Evolutionary conservation across 2,113 vertebrate genomes (phyloP).

Genomic region (Plestiodon gilberti): DNA sequence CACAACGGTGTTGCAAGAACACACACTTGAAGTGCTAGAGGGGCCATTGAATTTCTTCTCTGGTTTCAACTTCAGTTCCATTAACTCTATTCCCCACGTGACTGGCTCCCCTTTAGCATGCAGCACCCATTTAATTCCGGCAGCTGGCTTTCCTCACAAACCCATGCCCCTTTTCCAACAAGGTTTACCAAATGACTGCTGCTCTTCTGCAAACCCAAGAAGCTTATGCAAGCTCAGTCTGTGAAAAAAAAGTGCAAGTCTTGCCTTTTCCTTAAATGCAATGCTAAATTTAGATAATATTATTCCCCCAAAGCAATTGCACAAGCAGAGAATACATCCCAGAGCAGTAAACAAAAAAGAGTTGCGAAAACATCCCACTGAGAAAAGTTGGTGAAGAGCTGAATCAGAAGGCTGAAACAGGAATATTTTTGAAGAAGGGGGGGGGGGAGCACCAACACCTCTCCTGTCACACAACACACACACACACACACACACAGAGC

Average conservation of each 20-base stretch:
- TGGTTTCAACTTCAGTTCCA: neutral
- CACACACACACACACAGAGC: no score
- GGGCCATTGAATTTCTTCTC: neutral
- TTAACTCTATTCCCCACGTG: neutral
- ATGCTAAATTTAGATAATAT: neutral
- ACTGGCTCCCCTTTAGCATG: neutral
- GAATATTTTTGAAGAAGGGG: neutral
- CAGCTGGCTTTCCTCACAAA: neutral
- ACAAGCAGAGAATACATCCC: constrained; percentile 9
- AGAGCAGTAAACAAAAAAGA: constrained; percentile 2
- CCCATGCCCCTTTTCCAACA: no score
- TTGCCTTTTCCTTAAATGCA: neutral
- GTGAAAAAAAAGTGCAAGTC: no score
- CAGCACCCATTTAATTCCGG: neutral
- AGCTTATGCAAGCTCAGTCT: no score
- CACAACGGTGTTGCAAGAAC: neutral
- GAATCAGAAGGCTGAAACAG: neutral
- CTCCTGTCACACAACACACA: neutral
- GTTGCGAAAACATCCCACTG: constrained; percentile 17
- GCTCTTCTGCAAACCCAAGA: neutral
- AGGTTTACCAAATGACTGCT: neutral
- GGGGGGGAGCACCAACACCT: no score
- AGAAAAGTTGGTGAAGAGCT: neutral
- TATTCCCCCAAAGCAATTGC: constrained; percentile 12
- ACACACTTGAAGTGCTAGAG: neutral